These are phyloP conservation scores for Triops cancriformis DNA, from an alignment of 1,140 invertebrate genomes.

Conservation along the genomic window DNA sequence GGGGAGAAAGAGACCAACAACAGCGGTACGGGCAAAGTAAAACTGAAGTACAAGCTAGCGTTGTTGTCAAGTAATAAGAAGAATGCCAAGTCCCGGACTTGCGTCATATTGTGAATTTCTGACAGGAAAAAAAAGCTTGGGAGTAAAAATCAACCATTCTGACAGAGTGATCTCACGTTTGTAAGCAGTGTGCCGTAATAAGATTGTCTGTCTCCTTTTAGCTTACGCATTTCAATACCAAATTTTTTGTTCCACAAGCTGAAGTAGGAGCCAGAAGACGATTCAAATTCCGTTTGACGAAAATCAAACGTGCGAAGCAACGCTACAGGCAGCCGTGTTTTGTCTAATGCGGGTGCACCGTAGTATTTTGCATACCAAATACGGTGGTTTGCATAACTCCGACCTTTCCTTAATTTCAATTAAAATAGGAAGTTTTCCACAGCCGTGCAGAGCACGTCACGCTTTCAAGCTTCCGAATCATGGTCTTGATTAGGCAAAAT, in stretches of 20 bases:
- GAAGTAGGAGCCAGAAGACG: background rate
- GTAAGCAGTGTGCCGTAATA: background rate
- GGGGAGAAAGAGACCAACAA: background rate
- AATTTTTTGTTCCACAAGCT: background rate
- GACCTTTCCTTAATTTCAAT: no score
- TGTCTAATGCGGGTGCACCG: no score
- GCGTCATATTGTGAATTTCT: background rate
- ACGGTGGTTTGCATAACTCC: no score
- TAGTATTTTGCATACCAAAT: no score
- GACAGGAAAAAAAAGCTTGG: background rate
- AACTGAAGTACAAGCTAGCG: background rate
- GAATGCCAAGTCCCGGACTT: background rate
- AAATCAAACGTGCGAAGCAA: no score
- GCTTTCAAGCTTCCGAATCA: no score
- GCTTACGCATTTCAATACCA: background rate
- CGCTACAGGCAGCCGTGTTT: no score
- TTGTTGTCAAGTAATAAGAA: background rate
- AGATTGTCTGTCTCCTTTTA: background rate
- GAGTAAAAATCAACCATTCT: background rate
- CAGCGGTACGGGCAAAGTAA: background rate
- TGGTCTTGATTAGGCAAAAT: no score
- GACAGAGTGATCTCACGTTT: background rate
- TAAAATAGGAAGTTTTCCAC: no score
- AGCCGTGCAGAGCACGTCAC: no score
- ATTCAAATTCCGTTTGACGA: background rate